phyloP scores from a whole-genome alignment of 2,888 invertebrate species.

The Tubulanus polymorphus region DNA sequence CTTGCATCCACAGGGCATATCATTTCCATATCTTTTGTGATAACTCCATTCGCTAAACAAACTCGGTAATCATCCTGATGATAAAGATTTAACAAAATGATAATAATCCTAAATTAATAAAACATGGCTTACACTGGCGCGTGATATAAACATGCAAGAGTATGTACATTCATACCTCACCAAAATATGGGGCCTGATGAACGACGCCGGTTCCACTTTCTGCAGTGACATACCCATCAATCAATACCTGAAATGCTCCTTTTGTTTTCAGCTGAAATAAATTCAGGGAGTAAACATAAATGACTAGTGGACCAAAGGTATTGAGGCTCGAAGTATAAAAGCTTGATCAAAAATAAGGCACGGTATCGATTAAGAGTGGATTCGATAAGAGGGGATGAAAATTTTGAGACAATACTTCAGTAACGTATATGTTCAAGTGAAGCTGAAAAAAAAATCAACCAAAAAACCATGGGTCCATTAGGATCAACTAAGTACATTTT shows the following conservation, averaged over 20 bases:
- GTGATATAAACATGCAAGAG: no score
- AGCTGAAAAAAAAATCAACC: no score
- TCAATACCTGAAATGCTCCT: constrained; percentile 76
- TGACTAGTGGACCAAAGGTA: no score
- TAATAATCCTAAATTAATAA: neutral
- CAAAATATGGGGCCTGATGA: constrained; percentile 98
- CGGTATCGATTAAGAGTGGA: no score
- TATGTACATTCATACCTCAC: constrained; percentile 60
- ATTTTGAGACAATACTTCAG: no score
- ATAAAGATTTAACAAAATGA: constrained; percentile 1
- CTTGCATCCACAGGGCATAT: constrained; percentile 93
- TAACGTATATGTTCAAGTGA: no score
- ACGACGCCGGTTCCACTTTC: constrained; percentile 97
- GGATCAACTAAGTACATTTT: no score
- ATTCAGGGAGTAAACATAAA: neutral
- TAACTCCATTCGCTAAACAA: constrained; percentile 66
- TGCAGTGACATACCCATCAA: constrained; percentile 88
- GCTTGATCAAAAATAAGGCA: no score
- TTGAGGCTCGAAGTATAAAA: no score
- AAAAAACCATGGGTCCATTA: no score
- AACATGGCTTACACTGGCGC: neutral
- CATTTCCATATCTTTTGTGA: constrained; percentile 73
- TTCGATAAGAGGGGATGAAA: no score
- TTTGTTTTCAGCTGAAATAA: constrained; percentile 33
- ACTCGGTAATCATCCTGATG: constrained; percentile 84